A percentile compares a stretch with the other conserved stretches of the same genome.
phyloP scores from a whole-genome alignment of 2,113 vertebrate genomes.

The Phyllostomus hastatus region DNA sequence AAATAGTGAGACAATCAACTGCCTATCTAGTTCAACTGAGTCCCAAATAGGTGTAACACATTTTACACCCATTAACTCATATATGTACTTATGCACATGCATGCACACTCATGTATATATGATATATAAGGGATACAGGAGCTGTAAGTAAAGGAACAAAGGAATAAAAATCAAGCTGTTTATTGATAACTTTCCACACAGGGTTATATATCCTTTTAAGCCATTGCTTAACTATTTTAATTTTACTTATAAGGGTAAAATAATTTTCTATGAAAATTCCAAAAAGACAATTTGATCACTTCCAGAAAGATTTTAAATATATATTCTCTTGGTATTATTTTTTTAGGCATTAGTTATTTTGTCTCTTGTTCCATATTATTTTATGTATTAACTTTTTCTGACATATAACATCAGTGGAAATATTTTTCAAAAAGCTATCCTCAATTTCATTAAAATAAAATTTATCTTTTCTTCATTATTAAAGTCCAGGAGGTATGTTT shows the following conservation, averaged over 20 bases:
- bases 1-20: background rate
- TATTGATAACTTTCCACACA: background rate
- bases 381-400: background rate
- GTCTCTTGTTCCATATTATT: slow-evolving; percentile 8
- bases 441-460: slow-evolving; percentile 22
- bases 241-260: background rate
- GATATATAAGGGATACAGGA: background rate
- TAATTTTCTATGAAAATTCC: background rate
- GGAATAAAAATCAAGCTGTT: background rate
- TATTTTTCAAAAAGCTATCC: background rate
- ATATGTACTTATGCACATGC: too few species aligned
- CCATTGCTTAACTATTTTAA: background rate
- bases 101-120: too few species aligned
- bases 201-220: background rate
- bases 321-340: background rate
- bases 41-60: background rate
- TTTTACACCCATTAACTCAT: background rate
- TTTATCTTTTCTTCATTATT: background rate
- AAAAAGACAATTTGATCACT: background rate
- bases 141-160: background rate
- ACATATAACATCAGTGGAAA: background rate
- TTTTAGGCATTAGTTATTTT: background rate
- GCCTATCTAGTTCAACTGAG: background rate
- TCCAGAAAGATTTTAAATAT: background rate
- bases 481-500: slow-evolving; percentile 4